Evolutionary conservation across 2,888 invertebrate species (phyloP).

Genomic region (Lasius fuliginosus): DNA sequence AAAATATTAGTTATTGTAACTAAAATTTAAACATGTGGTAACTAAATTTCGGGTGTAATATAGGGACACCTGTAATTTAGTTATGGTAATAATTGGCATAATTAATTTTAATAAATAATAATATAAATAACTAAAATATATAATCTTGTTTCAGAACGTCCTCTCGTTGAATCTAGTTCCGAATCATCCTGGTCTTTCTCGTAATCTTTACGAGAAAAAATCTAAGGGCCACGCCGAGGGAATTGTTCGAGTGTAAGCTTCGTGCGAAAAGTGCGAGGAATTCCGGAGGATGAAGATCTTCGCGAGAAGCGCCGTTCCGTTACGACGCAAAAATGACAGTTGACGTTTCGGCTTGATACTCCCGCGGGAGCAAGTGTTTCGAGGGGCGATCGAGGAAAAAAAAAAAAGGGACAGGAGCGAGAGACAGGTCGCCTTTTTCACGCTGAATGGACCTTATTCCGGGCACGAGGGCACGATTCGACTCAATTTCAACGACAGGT

Average conservation of each 20-base stretch:
- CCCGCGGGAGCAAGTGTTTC: constrained; percentile 73
- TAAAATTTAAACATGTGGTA: too few relatives aligned
- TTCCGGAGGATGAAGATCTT: constrained; percentile 34
- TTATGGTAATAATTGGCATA: too few relatives aligned
- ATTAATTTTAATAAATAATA: not conserved
- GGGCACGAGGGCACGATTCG: constrained; percentile 64
- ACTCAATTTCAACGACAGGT: constrained; percentile 69
- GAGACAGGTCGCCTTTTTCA: constrained; percentile 67
- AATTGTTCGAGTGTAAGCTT: constrained; percentile 17
- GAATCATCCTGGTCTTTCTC: not conserved
- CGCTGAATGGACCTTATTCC: constrained; percentile 59
- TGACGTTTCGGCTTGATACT: constrained; percentile 51
- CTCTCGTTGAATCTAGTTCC: too few relatives aligned
- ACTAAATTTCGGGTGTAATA: too few relatives aligned
- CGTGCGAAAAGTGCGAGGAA: constrained; percentile 14
- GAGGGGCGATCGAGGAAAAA: constrained; percentile 74
- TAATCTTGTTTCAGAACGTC: too few relatives aligned
- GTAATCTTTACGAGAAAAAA: not conserved
- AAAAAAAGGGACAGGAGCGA: constrained; percentile 37
- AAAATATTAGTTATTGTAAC: too few relatives aligned
- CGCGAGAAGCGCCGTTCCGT: constrained; percentile 51
- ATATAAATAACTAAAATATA: not conserved
- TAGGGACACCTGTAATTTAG: too few relatives aligned
- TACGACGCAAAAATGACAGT: constrained; percentile 67
- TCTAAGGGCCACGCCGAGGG: not conserved